Percentiles rank a stretch among this genome's conserved stretches.
These are phyloP conservation scores for Diplolepis rosae DNA, from an alignment of 2,888 invertebrate species.

Conservation along the genomic window DNA sequence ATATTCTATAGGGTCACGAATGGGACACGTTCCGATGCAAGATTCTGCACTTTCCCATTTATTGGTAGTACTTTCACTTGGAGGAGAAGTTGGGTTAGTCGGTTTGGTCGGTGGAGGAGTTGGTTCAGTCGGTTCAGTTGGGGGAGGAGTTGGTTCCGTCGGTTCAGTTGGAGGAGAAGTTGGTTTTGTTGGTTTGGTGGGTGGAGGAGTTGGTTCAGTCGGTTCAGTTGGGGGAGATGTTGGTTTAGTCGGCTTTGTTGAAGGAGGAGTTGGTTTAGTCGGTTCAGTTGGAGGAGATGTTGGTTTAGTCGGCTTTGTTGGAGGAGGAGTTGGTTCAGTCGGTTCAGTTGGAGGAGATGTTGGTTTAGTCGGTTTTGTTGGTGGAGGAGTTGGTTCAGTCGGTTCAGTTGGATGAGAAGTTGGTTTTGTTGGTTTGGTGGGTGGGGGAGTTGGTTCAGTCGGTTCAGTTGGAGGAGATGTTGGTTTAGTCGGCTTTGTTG, in stretches of 20 bases:
- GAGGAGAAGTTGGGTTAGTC: neutral
- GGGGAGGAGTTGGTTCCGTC: neutral
- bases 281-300: too few species aligned
- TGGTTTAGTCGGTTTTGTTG: neutral
- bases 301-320: neutral
- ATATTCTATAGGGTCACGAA: slow-evolving; percentile 17
- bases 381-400: too few species aligned
- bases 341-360: neutral
- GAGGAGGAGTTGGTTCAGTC: slow-evolving; percentile 30
- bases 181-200: neutral
- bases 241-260: neutral
- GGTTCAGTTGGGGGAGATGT: neutral
- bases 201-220: slow-evolving; percentile 31
- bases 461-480: neutral
- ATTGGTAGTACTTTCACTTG: too few species aligned
- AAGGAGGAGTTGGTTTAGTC: too few species aligned
- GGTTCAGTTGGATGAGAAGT: too few species aligned
- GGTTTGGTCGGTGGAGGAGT: neutral
- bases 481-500: neutral
- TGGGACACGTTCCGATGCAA: slow-evolving; percentile 53
- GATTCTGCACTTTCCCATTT: slow-evolving; percentile 2
- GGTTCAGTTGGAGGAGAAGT: too few species aligned
- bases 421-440: neutral
- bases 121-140: slow-evolving; percentile 33
- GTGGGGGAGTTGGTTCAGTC: slow-evolving; percentile 31